Base-by-base conservation (phyloP, 1,140 invertebrate species). In the Drosophila kikkawai region DNA sequence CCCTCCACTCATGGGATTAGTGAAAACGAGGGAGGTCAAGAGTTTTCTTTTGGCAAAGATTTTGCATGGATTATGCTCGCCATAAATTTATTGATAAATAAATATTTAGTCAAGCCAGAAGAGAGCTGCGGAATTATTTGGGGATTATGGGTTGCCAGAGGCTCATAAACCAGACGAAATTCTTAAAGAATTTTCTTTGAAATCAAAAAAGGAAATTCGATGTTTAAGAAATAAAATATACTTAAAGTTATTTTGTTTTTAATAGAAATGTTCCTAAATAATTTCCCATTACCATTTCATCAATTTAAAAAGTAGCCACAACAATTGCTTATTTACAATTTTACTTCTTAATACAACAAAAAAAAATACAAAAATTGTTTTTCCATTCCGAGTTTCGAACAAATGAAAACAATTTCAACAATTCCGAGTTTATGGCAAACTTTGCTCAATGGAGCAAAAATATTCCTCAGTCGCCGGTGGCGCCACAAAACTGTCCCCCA, bases 401-500 rank as follows among this genome's bases (percentile, higher is more conserved):
- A 85, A 86, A 82, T 79, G 79, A 60, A 78, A 86, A 86, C 75
- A 71, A 86, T 86, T 88, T 56, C 55, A 86, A 80, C 84, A 77
- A 88, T 86, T 87, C 75, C 53, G 55, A 88, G 75, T 86, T 87
- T 73, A 86, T 80, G 78, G 78, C 80, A 56, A 87, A 86, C 76
- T 67, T 87, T 87, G 76, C 66, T 75, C 79, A 86, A 88, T 88
- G 76, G 79, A 79, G 29, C 70, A 76, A 76, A 79, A 78, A 82
- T 77, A 70, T 82, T 80, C 60, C 63, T 56, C 63, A 34, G 45
- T 76, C 64, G 41, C 74, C 61, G 42, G 57, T 86, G 83, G 83
- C 82, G 82, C 82, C 82, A 86, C 82, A 86, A 80, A 81, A 86
- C 83, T 85, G 82, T 75, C 75, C 69, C 76, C 53, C 79, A 75